phyloP scores from a whole-genome alignment of 2,888 invertebrate genomes.

The Boloria euphrosyne region DNA sequence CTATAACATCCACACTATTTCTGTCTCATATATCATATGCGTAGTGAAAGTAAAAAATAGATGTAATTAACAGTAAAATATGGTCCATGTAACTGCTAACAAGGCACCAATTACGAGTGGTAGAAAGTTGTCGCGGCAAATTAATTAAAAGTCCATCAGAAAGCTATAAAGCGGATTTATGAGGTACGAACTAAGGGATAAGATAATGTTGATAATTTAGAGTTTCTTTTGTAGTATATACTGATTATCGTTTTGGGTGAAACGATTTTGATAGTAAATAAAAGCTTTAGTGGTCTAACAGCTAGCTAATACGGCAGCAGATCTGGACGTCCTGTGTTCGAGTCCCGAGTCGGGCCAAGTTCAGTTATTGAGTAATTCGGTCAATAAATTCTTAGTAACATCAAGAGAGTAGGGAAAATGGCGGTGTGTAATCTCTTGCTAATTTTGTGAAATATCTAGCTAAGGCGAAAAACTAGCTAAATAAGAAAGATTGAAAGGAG shows the following conservation, averaged over 20 bases:
- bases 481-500: too few species aligned
- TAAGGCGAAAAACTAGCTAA: too few species aligned
- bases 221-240: constrained; percentile 4
- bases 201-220: constrained; percentile 26
- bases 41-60: constrained; percentile 34
- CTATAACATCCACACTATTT: neutral
- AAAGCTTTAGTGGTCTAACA: too few species aligned
- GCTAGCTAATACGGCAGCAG: too few species aligned
- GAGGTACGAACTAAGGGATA: constrained; percentile 27
- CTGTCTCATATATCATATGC: constrained; percentile 27
- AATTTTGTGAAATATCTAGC: too few species aligned
- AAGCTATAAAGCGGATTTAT: constrained; percentile 38
- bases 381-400: too few species aligned
- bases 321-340: too few species aligned
- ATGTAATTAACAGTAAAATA: constrained; percentile 37
- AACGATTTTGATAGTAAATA: too few species aligned
- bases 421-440: too few species aligned
- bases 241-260: neutral
- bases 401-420: too few species aligned
- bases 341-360: too few species aligned
- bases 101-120: constrained; percentile 36
- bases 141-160: constrained; percentile 42
- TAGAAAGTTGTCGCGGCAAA: constrained; percentile 43
- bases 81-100: constrained; percentile 30
- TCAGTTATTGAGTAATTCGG: too few species aligned